Evolutionary conservation across 2,113 vertebrate genomes (phyloP).

Genomic region (Nyctibius bracteatus): DNA sequence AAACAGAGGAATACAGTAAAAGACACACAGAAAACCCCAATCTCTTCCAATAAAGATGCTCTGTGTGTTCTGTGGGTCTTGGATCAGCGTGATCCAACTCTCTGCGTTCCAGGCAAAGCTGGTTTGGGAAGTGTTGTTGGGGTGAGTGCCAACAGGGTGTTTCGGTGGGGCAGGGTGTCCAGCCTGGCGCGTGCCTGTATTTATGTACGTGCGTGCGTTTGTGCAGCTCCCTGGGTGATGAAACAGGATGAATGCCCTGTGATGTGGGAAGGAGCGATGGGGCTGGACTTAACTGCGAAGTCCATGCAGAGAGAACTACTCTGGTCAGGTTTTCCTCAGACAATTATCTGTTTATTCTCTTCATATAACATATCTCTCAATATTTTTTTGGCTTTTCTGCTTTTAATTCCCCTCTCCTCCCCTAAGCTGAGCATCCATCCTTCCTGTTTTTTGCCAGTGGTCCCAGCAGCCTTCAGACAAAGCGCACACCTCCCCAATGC

Average conservation of each 20-base stretch:
- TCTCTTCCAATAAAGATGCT: neutral
- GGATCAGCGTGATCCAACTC: neutral
- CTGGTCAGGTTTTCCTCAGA: neutral
- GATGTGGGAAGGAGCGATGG: neutral
- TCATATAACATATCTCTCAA: neutral
- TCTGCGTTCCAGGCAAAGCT: neutral
- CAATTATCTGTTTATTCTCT: neutral
- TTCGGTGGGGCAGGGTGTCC: neutral
- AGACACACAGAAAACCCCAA: neutral
- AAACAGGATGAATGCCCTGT: neutral
- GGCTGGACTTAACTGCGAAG: neutral
- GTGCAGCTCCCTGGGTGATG: neutral
- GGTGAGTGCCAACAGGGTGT: neutral
- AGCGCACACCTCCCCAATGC: rapidly evolving
- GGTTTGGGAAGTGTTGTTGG: neutral
- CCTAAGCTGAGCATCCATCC: neutral
- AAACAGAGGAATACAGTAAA: neutral
- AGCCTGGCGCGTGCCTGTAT: rapidly evolving
- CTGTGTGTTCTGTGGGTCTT: neutral
- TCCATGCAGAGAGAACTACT: neutral
- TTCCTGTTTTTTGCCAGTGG: neutral
- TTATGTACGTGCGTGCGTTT: rapidly evolving
- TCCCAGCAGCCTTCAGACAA: neutral
- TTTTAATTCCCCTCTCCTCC: neutral
- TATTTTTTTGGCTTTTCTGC: neutral